These are phyloP conservation scores for Eulemur rubriventer DNA, from an alignment of 2,797 vertebrate species.

Conservation along the genomic window DNA sequence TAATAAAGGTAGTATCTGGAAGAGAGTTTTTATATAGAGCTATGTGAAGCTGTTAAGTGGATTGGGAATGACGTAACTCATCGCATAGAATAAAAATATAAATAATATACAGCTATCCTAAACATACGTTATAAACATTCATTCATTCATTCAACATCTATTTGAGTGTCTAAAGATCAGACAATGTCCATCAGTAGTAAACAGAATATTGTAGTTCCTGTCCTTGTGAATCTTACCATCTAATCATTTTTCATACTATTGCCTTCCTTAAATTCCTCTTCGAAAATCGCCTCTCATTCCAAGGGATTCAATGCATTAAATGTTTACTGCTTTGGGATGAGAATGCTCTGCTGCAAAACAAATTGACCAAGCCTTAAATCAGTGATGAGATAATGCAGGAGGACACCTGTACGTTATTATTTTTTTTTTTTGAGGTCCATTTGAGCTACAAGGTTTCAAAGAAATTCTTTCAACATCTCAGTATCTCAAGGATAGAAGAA, in stretches of 20 bases:
- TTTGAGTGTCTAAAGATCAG: not conserved
- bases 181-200: not conserved
- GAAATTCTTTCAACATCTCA: not conserved
- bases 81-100: not conserved
- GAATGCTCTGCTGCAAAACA: not conserved
- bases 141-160: not conserved
- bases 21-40: not conserved
- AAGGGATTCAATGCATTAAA: not conserved
- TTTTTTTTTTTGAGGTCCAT: not conserved
- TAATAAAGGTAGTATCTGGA: not conserved
- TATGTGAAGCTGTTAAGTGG: not conserved
- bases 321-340: not conserved
- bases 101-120: not conserved
- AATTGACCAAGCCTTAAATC: slow-evolving; percentile 1
- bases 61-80: not conserved
- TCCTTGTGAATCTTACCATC: not conserved
- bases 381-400: not conserved
- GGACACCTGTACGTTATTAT: not conserved
- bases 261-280: slow-evolving; percentile 5
- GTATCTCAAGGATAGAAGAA: not conserved
- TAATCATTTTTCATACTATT: not conserved
- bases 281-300: not conserved
- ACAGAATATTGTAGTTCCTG: not conserved
- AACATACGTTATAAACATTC: not conserved
- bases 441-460: not conserved